Base-by-base conservation (phyloP, 2,888 invertebrate genomes). In the Sarcophaga subvicina region DNA sequence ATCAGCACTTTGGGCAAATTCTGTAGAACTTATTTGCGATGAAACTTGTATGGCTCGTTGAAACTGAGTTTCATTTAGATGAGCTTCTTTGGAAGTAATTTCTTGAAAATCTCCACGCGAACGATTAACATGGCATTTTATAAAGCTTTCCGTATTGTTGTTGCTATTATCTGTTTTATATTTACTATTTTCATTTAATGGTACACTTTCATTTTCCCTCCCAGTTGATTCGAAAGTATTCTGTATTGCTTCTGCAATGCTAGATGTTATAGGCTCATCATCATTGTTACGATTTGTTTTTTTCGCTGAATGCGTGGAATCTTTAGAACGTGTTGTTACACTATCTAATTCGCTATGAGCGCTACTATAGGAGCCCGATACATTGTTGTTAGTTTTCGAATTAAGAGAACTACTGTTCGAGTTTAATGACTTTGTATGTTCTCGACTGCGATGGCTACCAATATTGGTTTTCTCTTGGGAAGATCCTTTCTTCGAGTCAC, bases 21-120 rank as follows among this genome's bases (percentile, higher is more conserved):
- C 83, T 0, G 81, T 75, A 14, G 78, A 72, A 45, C 78, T 84
- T 12, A 72, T 17, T 25, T 76, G 87, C 3, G 75, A 84, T 14
- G 73, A 49, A 2, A 71, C 63, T 20, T 73, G 69, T 37, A 83
- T 63, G 49, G 80, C 81, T 54, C 69, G 47, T 60, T 80, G 85
- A 76, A 85, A 83, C 64, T 85, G 77, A 22, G 76, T 83, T 70
- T 88, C 85, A 86, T 85, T 87, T 3, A 82, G 25, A 2, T 67
- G 45, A 0, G 77, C 64, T 66, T 63, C 71, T 63, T 83, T 75
- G 2, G 83, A 62, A 4, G 60, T 20, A 45, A 70, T 59, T 8
- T 88, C 85, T 4, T 62, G 77, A 72, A 89, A 90, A 77, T 91
- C 90, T 11, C 91, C 91, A 3, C 91, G 89, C 4, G 89, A 88